Evolutionary conservation across 2,888 invertebrate genomes (phyloP).

Genomic region (Hypolimnas misippus): DNA sequence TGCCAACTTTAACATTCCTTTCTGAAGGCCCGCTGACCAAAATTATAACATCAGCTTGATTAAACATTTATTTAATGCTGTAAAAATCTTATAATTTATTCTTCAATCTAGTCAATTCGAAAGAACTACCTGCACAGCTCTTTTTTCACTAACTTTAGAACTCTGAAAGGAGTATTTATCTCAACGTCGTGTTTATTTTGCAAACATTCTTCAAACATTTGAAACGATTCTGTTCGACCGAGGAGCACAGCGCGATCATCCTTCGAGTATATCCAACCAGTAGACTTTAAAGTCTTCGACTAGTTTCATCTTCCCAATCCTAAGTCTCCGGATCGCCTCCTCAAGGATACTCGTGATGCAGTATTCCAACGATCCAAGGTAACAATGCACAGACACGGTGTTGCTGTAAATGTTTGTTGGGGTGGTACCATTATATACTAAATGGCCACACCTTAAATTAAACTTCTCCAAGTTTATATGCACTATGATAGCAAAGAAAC

Average conservation of each 20-base stretch:
- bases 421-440: slow-evolving; percentile 28
- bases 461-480: slow-evolving; percentile 13
- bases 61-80: slow-evolving; percentile 13
- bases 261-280: slow-evolving; percentile 26
- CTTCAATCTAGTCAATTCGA: background rate
- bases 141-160: background rate
- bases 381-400: slow-evolving; percentile 50
- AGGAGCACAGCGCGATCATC: slow-evolving; percentile 34
- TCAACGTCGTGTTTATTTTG: slow-evolving; percentile 2
- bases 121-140: background rate
- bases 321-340: slow-evolving; percentile 56
- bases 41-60: background rate
- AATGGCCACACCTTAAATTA: slow-evolving; percentile 20
- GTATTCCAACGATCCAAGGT: slow-evolving; percentile 77
- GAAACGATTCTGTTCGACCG: slow-evolving; percentile 17
- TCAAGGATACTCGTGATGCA: slow-evolving; percentile 72
- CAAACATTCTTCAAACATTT: slow-evolving; percentile 19
- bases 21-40: slow-evolving; percentile 3
- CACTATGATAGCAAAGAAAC: slow-evolving; percentile 11
- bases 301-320: slow-evolving; percentile 40
- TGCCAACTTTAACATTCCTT: slow-evolving; percentile 24
- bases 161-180: background rate
- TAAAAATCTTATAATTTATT: background rate
- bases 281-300: slow-evolving; percentile 35
- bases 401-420: slow-evolving; percentile 30